Base-by-base conservation (phyloP, 2,797 vertebrate genomes). In the Alcedo atthis region DNA sequence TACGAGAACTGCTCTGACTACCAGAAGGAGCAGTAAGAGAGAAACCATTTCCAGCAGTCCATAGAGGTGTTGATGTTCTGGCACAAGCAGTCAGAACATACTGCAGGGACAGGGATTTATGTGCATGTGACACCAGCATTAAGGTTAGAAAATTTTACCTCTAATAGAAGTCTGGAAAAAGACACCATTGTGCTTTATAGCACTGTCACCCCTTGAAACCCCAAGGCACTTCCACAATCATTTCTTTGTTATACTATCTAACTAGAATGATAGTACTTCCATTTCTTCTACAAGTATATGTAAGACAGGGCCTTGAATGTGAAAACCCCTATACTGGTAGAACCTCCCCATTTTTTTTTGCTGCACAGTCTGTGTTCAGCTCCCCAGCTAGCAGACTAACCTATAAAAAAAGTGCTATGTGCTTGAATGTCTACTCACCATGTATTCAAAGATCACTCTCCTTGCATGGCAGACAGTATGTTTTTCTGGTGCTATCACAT, bases 401-500 rank as follows among this genome's bases (percentile, higher is more conserved):
- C 35, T 61, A 3, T 21, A 35, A 63, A 58, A 12, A 76, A 37
- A 37, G 19, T 43, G 8, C 26, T 2, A 4, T 11, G 15, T 67
- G 25, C 17, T 55, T 49, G 21, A 68, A 3, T 8, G 8, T 17
- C 24, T 55, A 57, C 33, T 70, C 13, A 22, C 18, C 53, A 8
- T 9, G 33, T 55, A 71, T 81, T 37, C 12, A 37, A 37, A 37
- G 37, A 37, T 37, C 37, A 37, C 37, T 53, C 19, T 68, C 49
- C 15, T 15, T 6, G 6, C 30, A 5, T 26, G 51, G 53, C 43
- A 80, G 25, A 46, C 17, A 45, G 46, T 0, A 0, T 24, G 42
- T 2, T 49, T 87, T 76, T 57, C 14, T 57, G 67, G 54, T 37
- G 9, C 10, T 49, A 63, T 9, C 40, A 61, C 26, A 35, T 22